Base-by-base conservation (phyloP, 2,113 vertebrate genomes). In the Alectura lathami region DNA sequence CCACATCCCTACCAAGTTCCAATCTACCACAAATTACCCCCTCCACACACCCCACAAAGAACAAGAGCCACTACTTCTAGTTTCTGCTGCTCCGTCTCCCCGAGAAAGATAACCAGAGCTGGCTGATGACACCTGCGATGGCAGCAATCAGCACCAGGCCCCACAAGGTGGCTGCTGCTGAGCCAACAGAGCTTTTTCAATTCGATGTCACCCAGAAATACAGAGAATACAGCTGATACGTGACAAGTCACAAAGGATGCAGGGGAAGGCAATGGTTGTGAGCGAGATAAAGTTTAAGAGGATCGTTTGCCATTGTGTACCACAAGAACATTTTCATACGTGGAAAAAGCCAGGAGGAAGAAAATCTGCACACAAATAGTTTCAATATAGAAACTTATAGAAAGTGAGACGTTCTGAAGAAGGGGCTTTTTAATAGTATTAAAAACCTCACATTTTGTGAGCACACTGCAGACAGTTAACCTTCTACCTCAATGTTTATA, bases 111-210 rank as follows among this genome's bases (percentile, higher is more conserved):
- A 8, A 59, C 11, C 3, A 66, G 57, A 76, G 53, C 83, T 18
- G 32, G 48, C 38, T 79, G 69, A 27, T 13, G 27, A 27, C 42
- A n/a, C 4, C 54, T 64, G 68, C 17, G 36, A 70, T 6, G 56
- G 78, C 50, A 91, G 92, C 54, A 50, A n/a, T 21, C 10, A 4
- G 32, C 82, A 70, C 42, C 36, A 27, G 63, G 30, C 27, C 34
- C 32, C 1, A 1, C 1, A 2, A 29, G 54, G 50, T 2, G 5
- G 0, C 4, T 79, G 56, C 13, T 50, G 27, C 22, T 5, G 13
- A 20, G 38, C 66, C 53, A 38, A 50, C 54, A 7, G 29, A 59
- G 78, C 66, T 34, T 24, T 22, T 77, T 43, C 54, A 60, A 18
- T 40, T 83, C 63, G 17, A 4, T 4, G 12, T 6, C 54, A 32